phyloP scores from a whole-genome alignment of 2,888 invertebrate species.

The Azorinus chamasolen region DNA sequence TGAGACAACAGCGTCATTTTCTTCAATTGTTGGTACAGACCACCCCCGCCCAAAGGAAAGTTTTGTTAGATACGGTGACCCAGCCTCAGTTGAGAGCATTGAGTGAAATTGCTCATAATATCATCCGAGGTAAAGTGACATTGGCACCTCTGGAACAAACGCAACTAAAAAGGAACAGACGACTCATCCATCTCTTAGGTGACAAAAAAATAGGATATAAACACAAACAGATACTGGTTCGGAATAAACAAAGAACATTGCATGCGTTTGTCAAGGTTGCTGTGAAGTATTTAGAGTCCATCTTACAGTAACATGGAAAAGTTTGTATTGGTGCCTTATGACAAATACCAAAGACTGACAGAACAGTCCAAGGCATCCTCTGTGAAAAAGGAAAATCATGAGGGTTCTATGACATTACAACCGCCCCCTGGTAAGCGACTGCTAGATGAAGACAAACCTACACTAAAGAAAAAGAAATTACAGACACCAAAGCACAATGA shows the following conservation, averaged over 20 bases:
- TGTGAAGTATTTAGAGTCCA: slow-evolving; percentile 17
- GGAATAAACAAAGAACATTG: background rate
- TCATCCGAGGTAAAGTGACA: slow-evolving; percentile 9
- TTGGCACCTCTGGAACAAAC: slow-evolving; percentile 10
- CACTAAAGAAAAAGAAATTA: too few relatives aligned
- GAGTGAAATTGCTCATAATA: slow-evolving; percentile 24
- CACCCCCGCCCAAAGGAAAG: slow-evolving; percentile 25
- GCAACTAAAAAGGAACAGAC: slow-evolving; percentile 15
- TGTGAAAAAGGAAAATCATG: too few relatives aligned
- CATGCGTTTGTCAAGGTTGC: slow-evolving; percentile 14
- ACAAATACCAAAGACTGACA: slow-evolving; percentile 24
- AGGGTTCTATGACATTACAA: too few relatives aligned
- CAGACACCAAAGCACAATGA: background rate
- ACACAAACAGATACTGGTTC: slow-evolving; percentile 7
- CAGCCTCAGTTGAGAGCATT: slow-evolving; percentile 34
- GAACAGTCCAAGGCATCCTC: background rate
- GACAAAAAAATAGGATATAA: slow-evolving; percentile 15
- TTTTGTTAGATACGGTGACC: slow-evolving; percentile 25
- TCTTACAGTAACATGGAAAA: slow-evolving; percentile 33
- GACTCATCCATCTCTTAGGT: slow-evolving; percentile 19
- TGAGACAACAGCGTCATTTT: slow-evolving; percentile 35
- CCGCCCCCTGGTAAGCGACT: too few relatives aligned
- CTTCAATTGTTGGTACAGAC: slow-evolving; percentile 23
- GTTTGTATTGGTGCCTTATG: slow-evolving; percentile 26
- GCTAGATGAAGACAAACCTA: too few relatives aligned